phyloP scores from a whole-genome alignment of 2,888 invertebrate genomes.

The Sabatieria punctata region DNA sequence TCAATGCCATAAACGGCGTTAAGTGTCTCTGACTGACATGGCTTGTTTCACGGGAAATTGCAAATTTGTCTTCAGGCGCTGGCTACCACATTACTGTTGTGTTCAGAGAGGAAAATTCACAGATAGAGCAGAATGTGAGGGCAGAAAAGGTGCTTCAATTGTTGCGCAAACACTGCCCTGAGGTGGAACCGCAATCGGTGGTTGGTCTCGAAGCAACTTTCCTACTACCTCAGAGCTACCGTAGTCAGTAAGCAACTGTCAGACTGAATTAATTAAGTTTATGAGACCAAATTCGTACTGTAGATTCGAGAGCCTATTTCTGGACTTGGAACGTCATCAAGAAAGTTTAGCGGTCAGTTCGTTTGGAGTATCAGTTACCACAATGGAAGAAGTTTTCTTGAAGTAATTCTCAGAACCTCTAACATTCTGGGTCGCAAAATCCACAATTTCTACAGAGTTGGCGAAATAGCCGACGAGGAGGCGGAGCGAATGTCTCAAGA shows the following conservation, averaged over 20 bases:
- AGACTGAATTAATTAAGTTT: no score
- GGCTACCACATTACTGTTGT: conserved; percentile 60
- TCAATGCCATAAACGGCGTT: no score
- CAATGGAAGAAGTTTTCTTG: conserved; percentile 75
- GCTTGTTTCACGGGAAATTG: no score
- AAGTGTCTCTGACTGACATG: no score
- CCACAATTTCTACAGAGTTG: no score
- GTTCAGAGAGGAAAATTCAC: conserved; percentile 33
- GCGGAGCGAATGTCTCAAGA: no score
- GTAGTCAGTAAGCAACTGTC: no score
- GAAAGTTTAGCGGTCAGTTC: conserved; percentile 48
- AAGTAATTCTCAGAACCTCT: conserved; percentile 42
- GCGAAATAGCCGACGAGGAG: no score
- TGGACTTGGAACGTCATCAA: conserved; percentile 47
- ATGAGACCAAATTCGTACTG: no score
- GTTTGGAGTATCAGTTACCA: conserved; percentile 65
- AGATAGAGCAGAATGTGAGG: conserved; percentile 15
- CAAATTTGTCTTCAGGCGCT: conserved; percentile 40
- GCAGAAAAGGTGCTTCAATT: conserved; percentile 42
- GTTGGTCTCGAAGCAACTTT: conserved; percentile 60
- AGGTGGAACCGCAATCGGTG: conserved; percentile 48
- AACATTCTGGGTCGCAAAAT: no score
- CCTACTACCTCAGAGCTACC: conserved; percentile 45
- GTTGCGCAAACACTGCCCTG: conserved; percentile 48
- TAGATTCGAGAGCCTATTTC: conserved; percentile 49